Evolutionary conservation across 2,797 vertebrate genomes (phyloP).

Genomic region (Percopsis omiscomaycus): DNA sequence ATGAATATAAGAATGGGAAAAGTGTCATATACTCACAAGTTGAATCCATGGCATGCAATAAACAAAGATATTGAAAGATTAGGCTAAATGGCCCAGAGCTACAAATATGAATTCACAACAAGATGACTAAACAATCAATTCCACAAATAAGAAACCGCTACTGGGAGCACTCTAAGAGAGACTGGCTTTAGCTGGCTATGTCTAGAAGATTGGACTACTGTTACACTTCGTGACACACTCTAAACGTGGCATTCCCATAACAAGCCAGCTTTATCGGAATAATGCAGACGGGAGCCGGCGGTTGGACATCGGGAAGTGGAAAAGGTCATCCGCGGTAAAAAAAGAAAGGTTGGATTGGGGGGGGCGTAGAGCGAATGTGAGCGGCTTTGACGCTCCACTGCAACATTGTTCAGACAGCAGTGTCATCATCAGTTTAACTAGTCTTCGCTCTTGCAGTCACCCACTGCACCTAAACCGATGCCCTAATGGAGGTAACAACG

Average conservation of each 20-base stretch:
- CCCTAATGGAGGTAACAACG: conserved; percentile 18
- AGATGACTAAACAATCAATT: too few species aligned
- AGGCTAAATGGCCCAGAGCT: too few species aligned
- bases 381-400: conserved; percentile 62
- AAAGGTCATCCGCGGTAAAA: not conserved
- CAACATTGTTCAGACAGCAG: conserved; percentile 63
- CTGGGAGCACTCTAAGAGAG: too few species aligned
- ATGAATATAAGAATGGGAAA: not conserved
- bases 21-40: not conserved
- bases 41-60: not conserved
- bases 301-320: conserved; percentile 49
- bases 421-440: conserved; percentile 68
- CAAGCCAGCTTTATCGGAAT: conserved; percentile 51
- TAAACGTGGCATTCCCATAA: conserved; percentile 30
- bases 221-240: conserved; percentile 21
- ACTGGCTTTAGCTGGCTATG: too few species aligned
- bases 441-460: conserved; percentile 21
- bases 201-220: conserved; percentile 23
- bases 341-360: not conserved
- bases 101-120: too few species aligned
- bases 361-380: conserved; percentile 35
- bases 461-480: conserved; percentile 4
- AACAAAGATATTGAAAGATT: not conserved
- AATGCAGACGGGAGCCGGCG: conserved; percentile 50
- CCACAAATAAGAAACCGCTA: too few species aligned